Base-by-base conservation (phyloP, 2,113 vertebrate species). In the Oncorhynchus keta region DNA sequence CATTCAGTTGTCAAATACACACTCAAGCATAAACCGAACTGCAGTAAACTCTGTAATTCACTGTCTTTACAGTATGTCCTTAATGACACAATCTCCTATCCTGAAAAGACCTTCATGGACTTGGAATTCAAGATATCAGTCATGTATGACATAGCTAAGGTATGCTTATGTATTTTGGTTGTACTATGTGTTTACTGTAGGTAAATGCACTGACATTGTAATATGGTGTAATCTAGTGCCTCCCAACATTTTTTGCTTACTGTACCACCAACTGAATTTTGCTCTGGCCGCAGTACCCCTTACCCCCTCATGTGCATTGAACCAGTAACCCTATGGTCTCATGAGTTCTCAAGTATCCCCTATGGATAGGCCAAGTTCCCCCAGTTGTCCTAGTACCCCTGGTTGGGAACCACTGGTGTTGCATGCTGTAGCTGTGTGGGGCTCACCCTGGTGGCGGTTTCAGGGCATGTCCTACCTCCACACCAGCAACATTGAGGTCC, bases 51-150 rank as follows among this genome's bases (percentile, higher is more conserved):
- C 6, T 76, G 3, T 35, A 8, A 51, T 26, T 32, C 73, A 35
- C 26, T 45, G 48, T 55, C 62, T 57, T 62, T 18, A 49, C 79
- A 99, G 97, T 94, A 95, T 85, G 97, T 99, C 85, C 94, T 99
- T 81, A 96, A 96, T 78, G 96, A 99, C 90, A 96, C 92, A 81
- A 96, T 99, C 86, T 97, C 98, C 18, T 99, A 99, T 79, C 98
- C 97, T 16, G 96, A 99, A 1, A 95, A 95, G 64, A 97, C 97
- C 0, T 99, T 99, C 90, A 97, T 99, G 98, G 98, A 99, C 68
- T 96, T 95, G 95, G 97, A 99, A 85, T 99, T 99, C 92, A 99
- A 98, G 92, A 97, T 99, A 83, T 99, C 97, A 0, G 95, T 99
- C 86, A 95, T 99, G 94, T 97, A 97, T 48, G 98, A 99, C 85